A percentile compares a stretch with the other conserved stretches of the same genome.
Evolutionary conservation across 1,140 invertebrate species (phyloP).

Genomic region (Neomicropteryx cornuta): DNA sequence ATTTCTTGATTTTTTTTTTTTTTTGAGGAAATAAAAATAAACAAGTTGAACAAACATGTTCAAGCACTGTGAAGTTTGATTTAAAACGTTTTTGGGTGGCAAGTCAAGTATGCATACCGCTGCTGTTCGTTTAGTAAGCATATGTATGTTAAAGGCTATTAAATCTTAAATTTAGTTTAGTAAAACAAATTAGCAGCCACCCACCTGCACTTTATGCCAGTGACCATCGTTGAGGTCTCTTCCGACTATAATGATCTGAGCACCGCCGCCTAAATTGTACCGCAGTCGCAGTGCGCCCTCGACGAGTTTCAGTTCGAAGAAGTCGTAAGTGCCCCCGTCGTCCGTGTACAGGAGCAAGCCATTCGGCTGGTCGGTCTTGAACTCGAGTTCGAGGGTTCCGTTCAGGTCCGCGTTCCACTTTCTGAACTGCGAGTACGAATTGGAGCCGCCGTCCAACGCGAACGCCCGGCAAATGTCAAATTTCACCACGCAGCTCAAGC

Average conservation of each 20-base stretch:
- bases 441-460: constrained; percentile 70
- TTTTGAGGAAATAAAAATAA: no score
- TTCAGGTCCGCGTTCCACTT: constrained; percentile 83
- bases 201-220: constrained; percentile 79
- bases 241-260: constrained; percentile 78
- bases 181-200: no score
- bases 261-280: constrained; percentile 77
- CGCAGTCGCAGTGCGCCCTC: constrained; percentile 78
- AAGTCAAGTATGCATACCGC: no score
- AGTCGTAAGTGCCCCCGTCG: constrained; percentile 88
- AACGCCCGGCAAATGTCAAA: no score
- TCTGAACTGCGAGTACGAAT: constrained; percentile 79
- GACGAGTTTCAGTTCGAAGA: constrained; percentile 90
- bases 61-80: no score
- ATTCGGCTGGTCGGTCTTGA: constrained; percentile 83
- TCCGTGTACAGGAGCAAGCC: constrained; percentile 86
- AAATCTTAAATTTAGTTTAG: no score
- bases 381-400: constrained; percentile 82
- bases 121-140: no score
- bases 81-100: no score
- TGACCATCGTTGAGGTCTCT: constrained; percentile 76
- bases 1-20: no score
- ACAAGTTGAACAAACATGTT: no score
- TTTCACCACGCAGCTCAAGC: no score
- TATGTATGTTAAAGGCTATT: no score